These are phyloP conservation scores for Erpobdella octoculata DNA, from an alignment of 2,888 invertebrate species.

Conservation along the genomic window DNA sequence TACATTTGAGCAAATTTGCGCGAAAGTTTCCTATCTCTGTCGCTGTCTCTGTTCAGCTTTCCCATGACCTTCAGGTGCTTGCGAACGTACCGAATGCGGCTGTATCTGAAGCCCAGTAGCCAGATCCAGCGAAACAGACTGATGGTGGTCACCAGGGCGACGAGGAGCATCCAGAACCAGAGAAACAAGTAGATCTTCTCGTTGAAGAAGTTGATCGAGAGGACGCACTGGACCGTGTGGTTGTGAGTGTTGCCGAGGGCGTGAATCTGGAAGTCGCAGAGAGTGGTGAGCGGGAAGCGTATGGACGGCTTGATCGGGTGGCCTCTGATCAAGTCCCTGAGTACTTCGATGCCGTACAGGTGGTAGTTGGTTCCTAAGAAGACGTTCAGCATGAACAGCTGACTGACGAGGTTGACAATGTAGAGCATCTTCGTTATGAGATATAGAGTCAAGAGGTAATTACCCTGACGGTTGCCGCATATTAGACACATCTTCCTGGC, in stretches of 20 bases:
- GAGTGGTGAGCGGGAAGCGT: conserved; percentile 51
- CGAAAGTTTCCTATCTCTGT: conserved; percentile 37
- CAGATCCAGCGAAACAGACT: conserved; percentile 54
- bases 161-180: conserved; percentile 56
- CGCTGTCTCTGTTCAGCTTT: conserved; percentile 38
- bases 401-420: conserved; percentile 53
- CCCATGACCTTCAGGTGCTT: conserved; percentile 54
- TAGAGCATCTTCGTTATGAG: conserved; percentile 53
- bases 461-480: conserved; percentile 52
- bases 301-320: conserved; percentile 47
- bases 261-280: conserved; percentile 52
- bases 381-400: conserved; percentile 54
- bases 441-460: conserved; percentile 54
- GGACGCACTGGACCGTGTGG: conserved; percentile 52
- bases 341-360: conserved; percentile 53
- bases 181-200: conserved; percentile 54
- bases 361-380: conserved; percentile 54
- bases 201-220: conserved; percentile 44
- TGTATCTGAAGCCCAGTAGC: conserved; percentile 50
- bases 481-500: conserved; percentile 50
- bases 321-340: conserved; percentile 53
- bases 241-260: conserved; percentile 52
- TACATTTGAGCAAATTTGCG: conserved; percentile 40
- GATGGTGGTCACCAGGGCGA: conserved; percentile 51
- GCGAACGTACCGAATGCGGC: conserved; percentile 51